These are phyloP conservation scores for Clarias fuscus DNA, from an alignment of 2,797 vertebrate genomes.

Conservation along the genomic window DNA sequence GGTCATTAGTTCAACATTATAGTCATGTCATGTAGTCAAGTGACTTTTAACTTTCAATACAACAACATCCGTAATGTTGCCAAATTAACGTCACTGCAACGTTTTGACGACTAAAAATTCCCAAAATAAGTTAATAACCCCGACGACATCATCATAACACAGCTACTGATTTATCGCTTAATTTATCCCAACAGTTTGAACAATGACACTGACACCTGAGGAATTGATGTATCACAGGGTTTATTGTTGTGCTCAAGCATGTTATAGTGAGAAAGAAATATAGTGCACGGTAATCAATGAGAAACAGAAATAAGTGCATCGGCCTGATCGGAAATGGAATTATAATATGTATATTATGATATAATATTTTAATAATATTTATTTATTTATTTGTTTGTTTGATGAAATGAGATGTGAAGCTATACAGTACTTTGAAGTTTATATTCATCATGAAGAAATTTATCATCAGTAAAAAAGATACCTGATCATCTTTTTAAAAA, in stretches of 20 bases:
- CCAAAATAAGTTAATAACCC: no score
- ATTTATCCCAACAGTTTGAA: background rate
- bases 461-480: background rate
- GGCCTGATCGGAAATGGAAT: background rate
- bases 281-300: background rate
- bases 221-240: background rate
- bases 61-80: no score
- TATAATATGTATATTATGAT: background rate
- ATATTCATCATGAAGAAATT: background rate
- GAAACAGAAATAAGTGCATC: background rate
- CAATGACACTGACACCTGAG: background rate
- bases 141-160: background rate
- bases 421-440: no score
- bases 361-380: no score
- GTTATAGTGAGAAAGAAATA: background rate
- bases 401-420: background rate
- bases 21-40: no score
- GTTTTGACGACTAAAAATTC: no score
- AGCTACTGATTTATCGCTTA: background rate
- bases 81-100: no score
- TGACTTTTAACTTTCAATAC: no score
- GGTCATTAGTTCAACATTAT: no score
- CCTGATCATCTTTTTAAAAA: background rate
- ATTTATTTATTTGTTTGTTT: background rate
- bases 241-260: constrained; percentile 20